phyloP scores from a whole-genome alignment of 2,888 invertebrate species.

The Lycaena phlaeas region DNA sequence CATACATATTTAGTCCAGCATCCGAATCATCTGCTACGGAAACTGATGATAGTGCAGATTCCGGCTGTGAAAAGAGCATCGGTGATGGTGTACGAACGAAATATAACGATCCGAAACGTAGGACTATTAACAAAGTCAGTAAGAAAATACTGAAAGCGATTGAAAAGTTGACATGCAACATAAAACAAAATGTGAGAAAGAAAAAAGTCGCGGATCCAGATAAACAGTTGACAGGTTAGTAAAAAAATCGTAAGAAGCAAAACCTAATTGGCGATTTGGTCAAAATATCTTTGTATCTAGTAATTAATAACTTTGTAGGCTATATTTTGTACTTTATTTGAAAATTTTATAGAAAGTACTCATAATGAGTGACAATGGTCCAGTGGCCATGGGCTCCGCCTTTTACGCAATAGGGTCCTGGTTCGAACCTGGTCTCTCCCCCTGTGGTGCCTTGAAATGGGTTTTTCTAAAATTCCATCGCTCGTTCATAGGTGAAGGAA shows the following conservation, averaged over 20 bases:
- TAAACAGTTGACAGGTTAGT: constrained; percentile 18
- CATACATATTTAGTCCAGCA: constrained; percentile 59
- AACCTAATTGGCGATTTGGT: too few species aligned
- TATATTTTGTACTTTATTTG: too few species aligned
- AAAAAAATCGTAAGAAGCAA: not conserved
- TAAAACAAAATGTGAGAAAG: constrained; percentile 42
- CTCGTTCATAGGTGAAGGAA: too few species aligned
- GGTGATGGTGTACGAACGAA: constrained; percentile 53
- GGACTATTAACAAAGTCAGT: constrained; percentile 67
- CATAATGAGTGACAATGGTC: too few species aligned
- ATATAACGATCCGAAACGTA: constrained; percentile 58
- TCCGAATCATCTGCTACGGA: constrained; percentile 64
- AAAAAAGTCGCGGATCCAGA: constrained; percentile 26
- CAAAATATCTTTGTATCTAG: too few species aligned
- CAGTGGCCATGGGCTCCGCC: too few species aligned
- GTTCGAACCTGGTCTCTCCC: too few species aligned
- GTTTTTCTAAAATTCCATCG: too few species aligned
- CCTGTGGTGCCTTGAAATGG: too few species aligned
- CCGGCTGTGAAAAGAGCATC: constrained; percentile 51
- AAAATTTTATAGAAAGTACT: too few species aligned
- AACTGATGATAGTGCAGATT: constrained; percentile 54
- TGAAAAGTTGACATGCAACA: constrained; percentile 57
- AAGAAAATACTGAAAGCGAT: constrained; percentile 60
- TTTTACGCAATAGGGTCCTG: too few species aligned
- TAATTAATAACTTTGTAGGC: too few species aligned